phyloP scores from a whole-genome alignment of 2,113 vertebrate genomes.

The Bettongia penicillata region DNA sequence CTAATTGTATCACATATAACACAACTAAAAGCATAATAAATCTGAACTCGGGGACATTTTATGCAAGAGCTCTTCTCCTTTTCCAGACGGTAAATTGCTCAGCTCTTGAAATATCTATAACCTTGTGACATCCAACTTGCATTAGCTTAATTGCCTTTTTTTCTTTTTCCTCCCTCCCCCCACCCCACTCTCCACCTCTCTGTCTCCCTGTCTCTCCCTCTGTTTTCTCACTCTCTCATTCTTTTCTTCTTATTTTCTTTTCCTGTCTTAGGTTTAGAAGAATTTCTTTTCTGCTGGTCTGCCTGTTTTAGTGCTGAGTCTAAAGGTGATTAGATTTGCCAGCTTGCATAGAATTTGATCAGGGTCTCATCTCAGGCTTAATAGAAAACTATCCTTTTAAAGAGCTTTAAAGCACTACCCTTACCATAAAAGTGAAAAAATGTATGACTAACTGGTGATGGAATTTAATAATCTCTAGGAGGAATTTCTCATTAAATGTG shows the following conservation, averaged over 20 bases:
- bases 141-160: conserved; percentile 97
- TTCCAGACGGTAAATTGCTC: conserved; percentile 96
- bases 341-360: conserved; percentile 43
- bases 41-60: conserved; percentile 92
- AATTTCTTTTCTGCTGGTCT: conserved; percentile 24
- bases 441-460: conserved; percentile 58
- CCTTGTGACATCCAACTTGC: conserved; percentile 94
- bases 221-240: not conserved
- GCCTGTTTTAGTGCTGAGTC: conserved; percentile 43
- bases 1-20: conserved; percentile 98
- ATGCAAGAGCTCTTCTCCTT: conserved; percentile 92
- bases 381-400: conserved; percentile 61
- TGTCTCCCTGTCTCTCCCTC: conserved; percentile 5
- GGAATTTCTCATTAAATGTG: conserved; percentile 45
- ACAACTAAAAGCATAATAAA: conserved; percentile 99
- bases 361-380: conserved; percentile 46
- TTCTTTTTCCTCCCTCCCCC: conserved; percentile 74
- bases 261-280: not conserved
- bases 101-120: conserved; percentile 98
- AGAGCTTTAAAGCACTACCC: conserved; percentile 52
- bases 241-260: not conserved
- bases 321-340: conserved; percentile 60
- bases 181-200: not conserved
- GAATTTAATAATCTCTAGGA: conserved; percentile 48
- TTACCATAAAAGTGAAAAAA: conserved; percentile 49